Percentiles rank a stretch among this genome's conserved stretches.
phyloP scores from a whole-genome alignment of 2,888 invertebrate species.

The Heliconius cydno region DNA sequence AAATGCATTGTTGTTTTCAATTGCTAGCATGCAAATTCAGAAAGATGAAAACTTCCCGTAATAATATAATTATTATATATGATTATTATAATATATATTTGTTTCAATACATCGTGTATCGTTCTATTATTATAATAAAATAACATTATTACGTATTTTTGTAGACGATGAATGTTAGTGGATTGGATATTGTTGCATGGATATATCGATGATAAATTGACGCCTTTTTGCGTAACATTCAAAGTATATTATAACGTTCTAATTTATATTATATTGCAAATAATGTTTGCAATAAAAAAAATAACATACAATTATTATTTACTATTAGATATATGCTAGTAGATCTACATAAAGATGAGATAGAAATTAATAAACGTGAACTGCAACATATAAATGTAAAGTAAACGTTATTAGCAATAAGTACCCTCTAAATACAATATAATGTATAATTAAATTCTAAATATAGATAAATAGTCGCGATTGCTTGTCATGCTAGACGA shows the following conservation, averaged over 20 bases:
- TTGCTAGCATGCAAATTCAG: too few relatives aligned
- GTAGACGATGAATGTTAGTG: neutral
- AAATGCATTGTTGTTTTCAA: too few relatives aligned
- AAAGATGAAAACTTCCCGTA: too few relatives aligned
- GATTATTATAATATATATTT: too few relatives aligned
- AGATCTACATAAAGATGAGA: neutral
- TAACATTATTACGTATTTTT: too few relatives aligned
- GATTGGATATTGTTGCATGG: neutral
- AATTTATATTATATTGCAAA: neutral
- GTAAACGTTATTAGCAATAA: neutral
- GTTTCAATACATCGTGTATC: too few relatives aligned
- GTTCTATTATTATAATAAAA: too few relatives aligned
- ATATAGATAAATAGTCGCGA: neutral
- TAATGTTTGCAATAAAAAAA: neutral
- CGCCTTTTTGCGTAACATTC: constrained; percentile 1
- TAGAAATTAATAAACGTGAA: neutral
- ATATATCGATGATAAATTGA: constrained; percentile 20
- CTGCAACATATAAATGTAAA: neutral
- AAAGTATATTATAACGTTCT: constrained; percentile 7
- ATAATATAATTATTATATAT: too few relatives aligned
- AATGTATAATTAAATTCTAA: neutral
- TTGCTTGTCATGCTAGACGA: constrained; percentile 7
- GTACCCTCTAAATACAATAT: neutral
- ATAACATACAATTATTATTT: neutral
- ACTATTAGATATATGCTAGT: neutral